Evolutionary conservation across 2,888 invertebrate species (phyloP), one percentile per base, ranked within the genome.

Genomic region (Himalopsyche anomala): DNA sequence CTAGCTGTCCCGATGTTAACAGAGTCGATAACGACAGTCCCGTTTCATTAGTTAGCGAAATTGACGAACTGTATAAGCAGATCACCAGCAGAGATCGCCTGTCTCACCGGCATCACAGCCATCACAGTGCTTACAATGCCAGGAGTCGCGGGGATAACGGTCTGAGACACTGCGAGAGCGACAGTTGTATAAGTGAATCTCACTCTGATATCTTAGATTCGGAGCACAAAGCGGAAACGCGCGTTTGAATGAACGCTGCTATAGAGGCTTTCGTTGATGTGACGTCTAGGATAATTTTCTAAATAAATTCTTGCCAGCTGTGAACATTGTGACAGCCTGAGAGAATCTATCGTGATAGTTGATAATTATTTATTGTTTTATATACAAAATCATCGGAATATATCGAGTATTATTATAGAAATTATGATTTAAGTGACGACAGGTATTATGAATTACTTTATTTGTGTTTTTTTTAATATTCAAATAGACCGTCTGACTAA

Each of bases 51-150:
- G 90, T 91, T 79, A 94, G 94, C 89, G 95, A 95, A 89, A 92
- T 96, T 82, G 96, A 96, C 89, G 95, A 95, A 90, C 91, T 96
- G 11, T 96, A 96, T 90, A 95, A 96, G 89, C 95, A 95, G 89
- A 96, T 96, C 80, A 93, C 94, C 19, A 92, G 94, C 89, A 90
- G 92, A 86, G 91, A 92, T 84, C 91, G 91, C 84, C 91, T 92
- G 9, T 91, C 85, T 12, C 74, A 84, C 28, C 84, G 92, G 89
- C 89, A 90, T 81, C 89, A 90, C 81, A 89, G 91, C 28, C 91
- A 91, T 83, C 92, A 92, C 9, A 89, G 90, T 56, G 91, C 90
- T 15, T 87, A 92, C 69, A 92, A 92, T 86, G 91, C 91, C 89
- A 92, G 93, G 17, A 90, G 92, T 87, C 92, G 91, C 84, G 92